A percentile compares a stretch with the other conserved stretches of the same genome.
Conservation (phyloP, 92 coral and sea anemone genomes). For the Epizoanthus stellaris region DNA sequence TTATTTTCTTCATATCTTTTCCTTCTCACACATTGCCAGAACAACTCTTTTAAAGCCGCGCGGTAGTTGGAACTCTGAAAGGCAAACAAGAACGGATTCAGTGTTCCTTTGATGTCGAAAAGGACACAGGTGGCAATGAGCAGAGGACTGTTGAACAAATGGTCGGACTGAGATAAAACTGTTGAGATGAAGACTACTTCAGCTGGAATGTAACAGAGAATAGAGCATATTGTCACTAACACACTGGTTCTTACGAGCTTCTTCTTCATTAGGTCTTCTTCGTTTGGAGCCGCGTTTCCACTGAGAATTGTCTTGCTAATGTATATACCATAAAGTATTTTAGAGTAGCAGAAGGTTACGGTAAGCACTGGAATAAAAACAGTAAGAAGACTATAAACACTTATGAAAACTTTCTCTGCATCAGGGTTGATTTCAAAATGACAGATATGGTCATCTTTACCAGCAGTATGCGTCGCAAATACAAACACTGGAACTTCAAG, state of each 20-base stretch:
- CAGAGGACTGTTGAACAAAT: not conserved
- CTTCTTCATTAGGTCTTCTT: not conserved
- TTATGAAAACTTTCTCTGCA: too few relatives aligned
- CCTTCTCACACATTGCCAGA: not conserved
- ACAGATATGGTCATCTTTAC: not conserved
- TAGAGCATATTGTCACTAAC: not conserved
- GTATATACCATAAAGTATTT: too few relatives aligned
- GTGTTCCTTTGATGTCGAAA: not conserved
- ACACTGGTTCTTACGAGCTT: not conserved
- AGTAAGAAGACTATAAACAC: too few relatives aligned
- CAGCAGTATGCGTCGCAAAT: not conserved
- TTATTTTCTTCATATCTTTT: too few relatives aligned
- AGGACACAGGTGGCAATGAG: not conserved
- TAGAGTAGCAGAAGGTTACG: too few relatives aligned
- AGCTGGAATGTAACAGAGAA: not conserved
- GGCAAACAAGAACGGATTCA: too few relatives aligned
- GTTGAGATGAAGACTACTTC: not conserved
- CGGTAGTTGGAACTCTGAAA: too few relatives aligned
- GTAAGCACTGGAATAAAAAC: too few relatives aligned
- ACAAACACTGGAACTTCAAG: not conserved
- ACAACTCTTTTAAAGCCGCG: not conserved
- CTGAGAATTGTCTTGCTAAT: too few relatives aligned
- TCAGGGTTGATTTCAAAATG: not conserved
- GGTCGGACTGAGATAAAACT: not conserved
- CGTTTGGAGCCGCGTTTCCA: not conserved